Conservation (phyloP, 2,113 vertebrate genomes). For the Alces alces region DNA sequence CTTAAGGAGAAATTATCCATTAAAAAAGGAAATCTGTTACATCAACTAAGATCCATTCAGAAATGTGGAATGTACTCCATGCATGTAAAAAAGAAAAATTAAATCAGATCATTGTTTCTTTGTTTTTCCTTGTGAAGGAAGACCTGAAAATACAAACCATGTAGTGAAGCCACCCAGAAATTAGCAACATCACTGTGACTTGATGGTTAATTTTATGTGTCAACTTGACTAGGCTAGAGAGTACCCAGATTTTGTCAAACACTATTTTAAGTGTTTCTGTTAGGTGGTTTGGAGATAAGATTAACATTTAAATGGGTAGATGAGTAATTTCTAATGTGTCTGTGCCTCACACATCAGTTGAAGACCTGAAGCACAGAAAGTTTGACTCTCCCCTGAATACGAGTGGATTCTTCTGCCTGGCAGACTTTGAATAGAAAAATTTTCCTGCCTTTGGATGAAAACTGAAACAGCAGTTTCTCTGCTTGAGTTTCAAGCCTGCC, state of each 20-base stretch:
- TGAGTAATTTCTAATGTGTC: background rate
- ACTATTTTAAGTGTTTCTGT: background rate
- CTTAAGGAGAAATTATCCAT: background rate
- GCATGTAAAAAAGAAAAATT: background rate
- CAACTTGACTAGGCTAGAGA: background rate
- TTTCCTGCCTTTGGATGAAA: background rate
- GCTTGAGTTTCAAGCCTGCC: background rate
- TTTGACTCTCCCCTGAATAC: background rate
- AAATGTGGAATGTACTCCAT: background rate
- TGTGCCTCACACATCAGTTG: background rate
- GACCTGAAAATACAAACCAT: background rate
- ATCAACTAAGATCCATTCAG: background rate
- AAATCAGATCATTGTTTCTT: background rate
- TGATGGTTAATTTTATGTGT: background rate
- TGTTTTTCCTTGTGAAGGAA: background rate
- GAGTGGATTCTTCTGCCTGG: background rate
- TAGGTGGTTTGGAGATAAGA: background rate
- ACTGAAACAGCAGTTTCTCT: background rate
- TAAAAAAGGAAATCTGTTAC: background rate
- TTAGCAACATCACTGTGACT: background rate
- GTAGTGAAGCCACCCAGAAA: background rate
- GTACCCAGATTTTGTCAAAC: background rate
- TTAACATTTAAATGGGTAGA: background rate
- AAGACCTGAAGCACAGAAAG: background rate
- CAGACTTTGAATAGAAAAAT: background rate